These are phyloP conservation scores for Leptonema lineaticorne DNA, from an alignment of 1,140 invertebrate species.

Conservation along the genomic window DNA sequence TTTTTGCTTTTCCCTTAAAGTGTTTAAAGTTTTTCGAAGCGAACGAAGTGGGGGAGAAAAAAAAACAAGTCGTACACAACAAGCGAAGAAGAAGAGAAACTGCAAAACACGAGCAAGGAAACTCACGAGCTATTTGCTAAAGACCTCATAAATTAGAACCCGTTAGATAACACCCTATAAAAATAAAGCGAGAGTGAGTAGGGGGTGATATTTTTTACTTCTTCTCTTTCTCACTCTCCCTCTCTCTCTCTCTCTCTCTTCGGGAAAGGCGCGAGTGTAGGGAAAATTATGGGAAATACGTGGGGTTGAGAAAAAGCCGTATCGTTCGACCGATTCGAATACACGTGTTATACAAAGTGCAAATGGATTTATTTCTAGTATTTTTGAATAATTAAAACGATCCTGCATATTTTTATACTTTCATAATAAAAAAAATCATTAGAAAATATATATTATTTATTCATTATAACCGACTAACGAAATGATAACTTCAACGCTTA, in stretches of 20 bases:
- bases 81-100: neutral
- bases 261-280: no score
- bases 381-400: neutral
- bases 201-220: no score
- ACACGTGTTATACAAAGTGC: no score
- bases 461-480: no score
- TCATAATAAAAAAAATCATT: neutral
- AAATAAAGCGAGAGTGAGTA: neutral
- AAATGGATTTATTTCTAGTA: no score
- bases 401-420: neutral
- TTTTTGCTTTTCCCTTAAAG: constrained; percentile 4
- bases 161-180: constrained; percentile 16
- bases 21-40: constrained; percentile 11
- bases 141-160: constrained; percentile 14
- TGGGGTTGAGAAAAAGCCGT: neutral
- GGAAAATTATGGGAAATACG: neutral
- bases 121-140: constrained; percentile 19
- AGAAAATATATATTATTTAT: neutral
- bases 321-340: no score
- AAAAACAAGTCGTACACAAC: constrained; percentile 11
- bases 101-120: constrained; percentile 10
- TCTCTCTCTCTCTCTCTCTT: no score
- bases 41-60: neutral
- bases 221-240: no score
- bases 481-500: no score